Evolutionary conservation across 2,888 invertebrate species (phyloP), one percentile per base, ranked within the genome.

Genomic region (Cosmorhoe ocellata): DNA sequence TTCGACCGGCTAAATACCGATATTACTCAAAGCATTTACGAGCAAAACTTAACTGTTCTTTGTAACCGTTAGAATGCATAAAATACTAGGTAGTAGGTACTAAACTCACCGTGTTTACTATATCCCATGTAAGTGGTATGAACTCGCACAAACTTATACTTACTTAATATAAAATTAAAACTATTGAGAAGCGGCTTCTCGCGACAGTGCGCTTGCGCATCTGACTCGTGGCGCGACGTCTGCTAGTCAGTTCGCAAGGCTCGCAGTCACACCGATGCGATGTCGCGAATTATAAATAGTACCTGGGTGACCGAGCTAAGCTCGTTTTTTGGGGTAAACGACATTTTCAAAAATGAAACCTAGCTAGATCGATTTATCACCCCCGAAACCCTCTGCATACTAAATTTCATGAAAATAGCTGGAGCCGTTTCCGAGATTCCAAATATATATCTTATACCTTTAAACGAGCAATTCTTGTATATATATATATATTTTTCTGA

Each of bases 151-250:
- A 76, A 81, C 66, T 65, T 58, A 55, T 55, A 51, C 13, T 66
- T 63, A 24, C 24, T 18, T 18, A 71, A 61, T 64, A 59, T 61
- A 63, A 65, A 54, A 52, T 56, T 64, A 58, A 46, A 61, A 51
- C 55, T 53, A 61, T 52, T 61, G 64, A 63, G 66, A 64, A 69
- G 70, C 79, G 82, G 61, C 65, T 61, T 64, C 54, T 53, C 57
- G 64, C 40, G 52, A 28, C 64, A 54, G 56, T 59, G 77, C 81
- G 81, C 76, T 59, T 69, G 75, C 81, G 79, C 84, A 76, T 84
- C 81, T 78, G 75, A 37, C 43, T 59, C 68, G 66, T 56, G 64
- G 60, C 59, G 54, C 42, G 33, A 40, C 28, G 51, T 18, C 18
- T 56, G 56, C 56, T 48, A 47, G 64, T 60, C 40, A 71, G 69